Evolutionary conservation across 2,113 vertebrate genomes (phyloP).

Genomic region (Melanocharis versteri): DNA sequence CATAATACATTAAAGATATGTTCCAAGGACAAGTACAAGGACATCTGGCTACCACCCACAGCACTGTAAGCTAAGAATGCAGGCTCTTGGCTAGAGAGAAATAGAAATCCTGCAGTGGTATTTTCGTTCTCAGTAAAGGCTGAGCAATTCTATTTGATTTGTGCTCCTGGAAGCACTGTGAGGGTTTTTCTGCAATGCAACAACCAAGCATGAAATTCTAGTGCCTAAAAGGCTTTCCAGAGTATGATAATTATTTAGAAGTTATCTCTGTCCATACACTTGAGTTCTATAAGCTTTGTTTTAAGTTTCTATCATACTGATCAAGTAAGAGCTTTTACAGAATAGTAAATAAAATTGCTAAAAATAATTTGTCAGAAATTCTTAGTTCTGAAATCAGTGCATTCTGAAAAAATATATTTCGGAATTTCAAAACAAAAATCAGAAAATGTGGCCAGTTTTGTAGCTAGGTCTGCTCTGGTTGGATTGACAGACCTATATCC

Average conservation of each 20-base stretch:
- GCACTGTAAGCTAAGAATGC: not conserved
- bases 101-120: not conserved
- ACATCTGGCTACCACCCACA: not conserved
- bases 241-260: not conserved
- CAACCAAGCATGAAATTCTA: not conserved
- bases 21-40: constrained; percentile 4
- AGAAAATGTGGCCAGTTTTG: not conserved
- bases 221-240: not conserved
- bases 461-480: not conserved
- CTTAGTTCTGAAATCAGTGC: not conserved
- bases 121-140: not conserved
- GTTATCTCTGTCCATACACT: not conserved
- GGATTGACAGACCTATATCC: not conserved
- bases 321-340: not conserved
- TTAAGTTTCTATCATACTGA: not conserved
- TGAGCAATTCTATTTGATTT: not conserved
- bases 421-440: not conserved
- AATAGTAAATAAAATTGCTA: not conserved
- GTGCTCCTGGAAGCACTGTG: not conserved
- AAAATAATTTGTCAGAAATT: not conserved
- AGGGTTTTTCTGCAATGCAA: not conserved
- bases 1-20: not conserved
- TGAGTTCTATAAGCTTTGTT: not conserved
- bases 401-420: not conserved
- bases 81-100: not conserved